Base-by-base conservation (phyloP, 2,888 invertebrate genomes). In the Sesia apiformis region DNA sequence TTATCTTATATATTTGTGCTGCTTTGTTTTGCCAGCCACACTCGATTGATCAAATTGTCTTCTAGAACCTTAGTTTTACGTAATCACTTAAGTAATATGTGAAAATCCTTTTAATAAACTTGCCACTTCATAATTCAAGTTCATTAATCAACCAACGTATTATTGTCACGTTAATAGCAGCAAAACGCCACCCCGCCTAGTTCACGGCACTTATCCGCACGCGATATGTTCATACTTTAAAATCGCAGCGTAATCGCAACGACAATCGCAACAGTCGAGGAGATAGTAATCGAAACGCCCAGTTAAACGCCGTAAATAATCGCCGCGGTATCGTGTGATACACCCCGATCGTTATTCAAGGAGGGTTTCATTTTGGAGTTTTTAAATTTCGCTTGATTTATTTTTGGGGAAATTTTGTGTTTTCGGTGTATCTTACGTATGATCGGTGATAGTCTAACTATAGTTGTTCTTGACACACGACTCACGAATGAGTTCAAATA, bases 171-270 rank as follows among this genome's bases (percentile, higher is more conserved):
- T 50, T 50, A 50, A 6, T 50, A 50, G 5, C 8, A 50, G 38
- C 50, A 50, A 50, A 50, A 50, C 50, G 8, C 7, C 39, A 50
- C 57, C 41, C 63, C 62, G 53, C 63, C 65, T 55, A 55, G 55
- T 60, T 62, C 57, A 59, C 39, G 40, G 60, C 64, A 64, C 63
- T 74, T 70, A 68, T 59, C 62, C 64, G 62, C 76, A 77, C 74
- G 76, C 76, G 64, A 76, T 53, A 55, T 49, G 53, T 57, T 58
- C 62, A 67, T 68, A 64, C 62, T 59, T 73, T 67, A 65, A 51
- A 54, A 58, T 62, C 59, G 60, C 56, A 69, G 69, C 63, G 68
- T 67, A 74, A 74, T 72, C 65, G 63, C 65, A 58, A 52, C 63
- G 62, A 61, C 59, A 43, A 23, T 23, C 23, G 51, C 53, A 46